These are phyloP conservation scores for Tricholaema leucomelas DNA, from an alignment of 2,113 vertebrate species.

Conservation along the genomic window DNA sequence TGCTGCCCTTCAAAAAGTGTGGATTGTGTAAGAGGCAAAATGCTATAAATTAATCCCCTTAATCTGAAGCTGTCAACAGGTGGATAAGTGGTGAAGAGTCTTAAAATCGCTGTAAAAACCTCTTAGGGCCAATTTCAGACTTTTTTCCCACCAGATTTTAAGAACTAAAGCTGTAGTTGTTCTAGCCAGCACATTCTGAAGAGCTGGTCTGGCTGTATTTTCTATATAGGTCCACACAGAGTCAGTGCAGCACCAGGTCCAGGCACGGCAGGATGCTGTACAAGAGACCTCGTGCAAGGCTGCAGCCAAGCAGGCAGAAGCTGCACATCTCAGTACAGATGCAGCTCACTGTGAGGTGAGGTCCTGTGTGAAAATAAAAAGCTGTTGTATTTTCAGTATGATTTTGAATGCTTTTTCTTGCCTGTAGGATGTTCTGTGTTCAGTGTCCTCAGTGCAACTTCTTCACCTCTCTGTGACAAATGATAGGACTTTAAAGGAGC, in stretches of 20 bases:
- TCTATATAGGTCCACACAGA: slow-evolving; percentile 81
- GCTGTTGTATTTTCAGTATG: background rate
- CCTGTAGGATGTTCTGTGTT: background rate
- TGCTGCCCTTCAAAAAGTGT: slow-evolving; percentile 14
- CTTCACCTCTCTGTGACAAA: background rate
- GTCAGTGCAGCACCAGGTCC: slow-evolving; percentile 82
- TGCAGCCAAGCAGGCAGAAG: slow-evolving; percentile 85
- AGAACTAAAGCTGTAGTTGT: background rate
- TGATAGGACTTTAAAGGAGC: background rate
- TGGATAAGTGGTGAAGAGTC: background rate
- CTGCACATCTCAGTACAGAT: slow-evolving; percentile 76
- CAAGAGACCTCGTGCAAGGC: slow-evolving; percentile 82
- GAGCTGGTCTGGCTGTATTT: background rate
- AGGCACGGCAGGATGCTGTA: slow-evolving; percentile 79
- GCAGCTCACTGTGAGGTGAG: slow-evolving; percentile 83
- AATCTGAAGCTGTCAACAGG: background rate
- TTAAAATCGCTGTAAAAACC: background rate
- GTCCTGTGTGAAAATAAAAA: background rate
- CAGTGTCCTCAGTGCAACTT: background rate
- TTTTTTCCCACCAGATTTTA: background rate
- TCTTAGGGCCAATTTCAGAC: background rate
- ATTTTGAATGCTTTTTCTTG: background rate
- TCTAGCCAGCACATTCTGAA: background rate
- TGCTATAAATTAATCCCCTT: background rate
- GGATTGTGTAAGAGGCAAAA: slow-evolving; percentile 3